Evolutionary conservation across 2,113 vertebrate species (phyloP), one percentile per base, ranked within the genome.

Genomic region (Illadopsis cleaveri): DNA sequence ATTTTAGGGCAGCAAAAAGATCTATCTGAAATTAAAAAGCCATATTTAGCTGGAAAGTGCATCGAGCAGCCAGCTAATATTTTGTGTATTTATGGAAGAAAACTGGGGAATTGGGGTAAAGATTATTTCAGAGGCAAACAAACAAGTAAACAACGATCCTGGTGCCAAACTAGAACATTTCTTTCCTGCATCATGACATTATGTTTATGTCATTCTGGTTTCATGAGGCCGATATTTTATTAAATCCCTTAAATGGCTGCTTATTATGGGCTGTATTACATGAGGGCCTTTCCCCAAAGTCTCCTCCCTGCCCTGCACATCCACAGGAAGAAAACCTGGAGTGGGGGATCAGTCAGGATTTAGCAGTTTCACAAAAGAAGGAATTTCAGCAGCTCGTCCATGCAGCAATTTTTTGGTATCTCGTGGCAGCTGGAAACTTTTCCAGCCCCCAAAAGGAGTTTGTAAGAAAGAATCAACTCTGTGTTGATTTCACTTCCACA

Each of bases 1-100:
- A 94, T 96, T 94, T 94, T 96, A 96, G 94, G 93, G 94, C 82
- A 94, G 51, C 24, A 33, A 17, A 80, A 80, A 76, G 62, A 54
- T 53, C 61, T 33, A 64, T 68, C 75, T 68, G 86, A 93, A 94
- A 84, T 86, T 51, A 81, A 94, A 90, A 89, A 71, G 28, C 94
- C 93, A 94, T 75, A 95, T 95, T 96, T 95, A 95, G 96, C 82
- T 82, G 1, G 3, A 53, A 53, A 65, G 37, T 14, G 50, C 44
- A 79, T 28, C 3, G 30, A 71, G 56, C 21, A 83, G 62, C 54
- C 90, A 81, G 60, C 79, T 92, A 44, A 70, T 81, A 75, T 92
- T 88, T 88, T 47, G n/a, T 30, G 30, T 93, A 78, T 90, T 96
- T 95, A 84, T 61, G 72, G 85, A 86, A 66, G 44, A 88, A 95